phyloP scores from a whole-genome alignment of 2,113 vertebrate species.

The Phoxinus phoxinus region DNA sequence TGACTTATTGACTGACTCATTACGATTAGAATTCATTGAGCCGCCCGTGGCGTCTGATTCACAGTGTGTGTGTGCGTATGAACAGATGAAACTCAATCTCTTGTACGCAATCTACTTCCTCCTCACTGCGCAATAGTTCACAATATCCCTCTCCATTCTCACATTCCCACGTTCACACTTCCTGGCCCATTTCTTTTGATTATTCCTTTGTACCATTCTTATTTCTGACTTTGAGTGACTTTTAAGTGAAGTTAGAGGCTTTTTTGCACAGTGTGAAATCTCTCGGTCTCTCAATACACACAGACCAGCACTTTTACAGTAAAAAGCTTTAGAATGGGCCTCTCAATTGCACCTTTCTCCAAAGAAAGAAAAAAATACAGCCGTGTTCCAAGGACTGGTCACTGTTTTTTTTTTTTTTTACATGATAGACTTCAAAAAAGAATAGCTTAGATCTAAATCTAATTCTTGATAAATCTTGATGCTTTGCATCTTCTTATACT shows the following conservation, averaged over 20 bases:
- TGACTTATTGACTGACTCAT: slow-evolving; percentile 47
- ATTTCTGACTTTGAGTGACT: not conserved
- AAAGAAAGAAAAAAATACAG: not conserved
- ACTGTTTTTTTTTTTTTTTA: too few species aligned
- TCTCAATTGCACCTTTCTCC: not conserved
- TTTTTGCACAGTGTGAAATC: slow-evolving; percentile 3
- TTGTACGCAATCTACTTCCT: not conserved
- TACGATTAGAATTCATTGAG: slow-evolving; percentile 38
- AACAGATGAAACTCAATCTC: slow-evolving; percentile 4
- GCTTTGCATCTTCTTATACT: not conserved
- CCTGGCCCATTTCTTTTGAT: not conserved
- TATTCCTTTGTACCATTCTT: not conserved
- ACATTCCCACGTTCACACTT: not conserved
- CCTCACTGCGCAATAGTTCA: not conserved
- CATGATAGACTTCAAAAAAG: too few species aligned
- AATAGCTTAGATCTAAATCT: too few species aligned
- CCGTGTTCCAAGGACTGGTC: not conserved
- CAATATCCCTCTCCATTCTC: not conserved
- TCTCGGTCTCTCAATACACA: not conserved
- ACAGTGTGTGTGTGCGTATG: not conserved
- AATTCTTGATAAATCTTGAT: too few species aligned
- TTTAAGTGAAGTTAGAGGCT: not conserved
- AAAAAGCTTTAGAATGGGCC: not conserved
- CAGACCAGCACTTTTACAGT: not conserved
- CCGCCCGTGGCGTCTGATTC: slow-evolving; percentile 27